Percentiles rank a stretch among this genome's conserved stretches.
phyloP scores from a whole-genome alignment of 2,113 vertebrate genomes.

The Poeciliopsis prolifica region DNA sequence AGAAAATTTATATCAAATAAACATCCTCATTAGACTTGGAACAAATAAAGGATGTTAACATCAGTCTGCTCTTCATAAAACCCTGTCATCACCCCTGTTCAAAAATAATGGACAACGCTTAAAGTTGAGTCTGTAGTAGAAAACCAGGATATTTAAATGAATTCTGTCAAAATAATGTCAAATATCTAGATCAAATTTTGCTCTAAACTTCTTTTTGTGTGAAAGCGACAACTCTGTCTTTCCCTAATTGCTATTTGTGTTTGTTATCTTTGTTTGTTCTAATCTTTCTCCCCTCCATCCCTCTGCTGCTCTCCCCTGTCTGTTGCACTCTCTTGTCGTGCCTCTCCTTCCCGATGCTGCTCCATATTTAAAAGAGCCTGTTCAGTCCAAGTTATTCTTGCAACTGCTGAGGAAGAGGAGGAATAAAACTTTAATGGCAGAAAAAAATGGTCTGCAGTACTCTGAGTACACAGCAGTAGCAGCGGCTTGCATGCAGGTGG shows the following conservation, averaged over 20 bases:
- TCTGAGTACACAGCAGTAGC: slow-evolving; percentile 63
- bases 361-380: slow-evolving; percentile 81
- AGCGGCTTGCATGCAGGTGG: slow-evolving; percentile 50
- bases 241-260: background rate
- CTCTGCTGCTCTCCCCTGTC: slow-evolving; percentile 9
- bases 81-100: background rate
- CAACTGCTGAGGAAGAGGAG: slow-evolving; percentile 74
- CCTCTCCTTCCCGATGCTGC: slow-evolving; percentile 66
- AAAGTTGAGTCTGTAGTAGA: background rate
- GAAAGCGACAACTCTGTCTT: background rate
- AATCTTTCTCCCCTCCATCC: background rate
- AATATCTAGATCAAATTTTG: background rate
- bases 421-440: slow-evolving; percentile 81
- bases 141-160: background rate
- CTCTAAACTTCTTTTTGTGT: background rate
- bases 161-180: background rate
- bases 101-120: background rate
- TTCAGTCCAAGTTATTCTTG: slow-evolving; percentile 80
- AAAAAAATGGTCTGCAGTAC: slow-evolving; percentile 74
- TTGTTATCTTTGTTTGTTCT: background rate
- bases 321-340: slow-evolving; percentile 27
- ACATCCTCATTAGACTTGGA: background rate
- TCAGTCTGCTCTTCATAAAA: too few species aligned
- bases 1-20: background rate
- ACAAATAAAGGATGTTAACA: too few species aligned